A percentile compares a stretch with the other conserved stretches of the same genome.
These are phyloP conservation scores for Drosophila santomea DNA, from an alignment of 1,140 invertebrate genomes.

Conservation along the genomic window DNA sequence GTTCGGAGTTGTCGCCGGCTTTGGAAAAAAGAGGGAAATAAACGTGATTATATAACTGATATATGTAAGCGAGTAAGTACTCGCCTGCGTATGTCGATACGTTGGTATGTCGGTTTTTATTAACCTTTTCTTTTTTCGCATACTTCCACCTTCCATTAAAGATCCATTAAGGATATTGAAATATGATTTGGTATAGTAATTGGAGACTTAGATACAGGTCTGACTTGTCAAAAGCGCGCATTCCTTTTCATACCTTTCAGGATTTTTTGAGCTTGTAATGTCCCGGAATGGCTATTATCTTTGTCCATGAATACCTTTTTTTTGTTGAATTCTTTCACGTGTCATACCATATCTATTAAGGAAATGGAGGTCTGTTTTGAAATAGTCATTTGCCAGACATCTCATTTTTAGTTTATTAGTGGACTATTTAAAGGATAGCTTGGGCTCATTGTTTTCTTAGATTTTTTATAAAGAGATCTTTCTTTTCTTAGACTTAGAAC, in stretches of 20 bases:
- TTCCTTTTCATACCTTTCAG: neutral
- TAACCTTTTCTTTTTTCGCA: constrained; percentile 31
- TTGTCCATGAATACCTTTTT: constrained; percentile 2
- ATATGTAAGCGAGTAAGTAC: constrained; percentile 14
- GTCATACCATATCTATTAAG: constrained; percentile 30
- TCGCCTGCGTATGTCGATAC: constrained; percentile 6
- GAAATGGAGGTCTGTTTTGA: constrained; percentile 31
- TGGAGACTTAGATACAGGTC: constrained; percentile 20
- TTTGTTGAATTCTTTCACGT: constrained; percentile 22
- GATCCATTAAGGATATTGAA: constrained; percentile 46
- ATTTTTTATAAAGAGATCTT: neutral
- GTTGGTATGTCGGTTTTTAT: constrained; percentile 9
- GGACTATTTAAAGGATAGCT: neutral
- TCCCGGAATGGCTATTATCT: neutral
- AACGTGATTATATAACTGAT: constrained; percentile 53
- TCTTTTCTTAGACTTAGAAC: neutral
- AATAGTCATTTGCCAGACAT: neutral
- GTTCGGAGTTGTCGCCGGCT: constrained; percentile 49
- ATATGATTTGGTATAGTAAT: constrained; percentile 36
- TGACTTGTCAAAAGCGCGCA: neutral
- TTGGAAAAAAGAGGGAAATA: constrained; percentile 21
- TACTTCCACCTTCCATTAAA: constrained; percentile 44
- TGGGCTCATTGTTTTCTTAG: neutral
- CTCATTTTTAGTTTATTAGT: neutral
- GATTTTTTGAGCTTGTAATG: neutral